phyloP scores from a whole-genome alignment of 2,797 vertebrate species.

The Moxostoma hubbsi region DNA sequence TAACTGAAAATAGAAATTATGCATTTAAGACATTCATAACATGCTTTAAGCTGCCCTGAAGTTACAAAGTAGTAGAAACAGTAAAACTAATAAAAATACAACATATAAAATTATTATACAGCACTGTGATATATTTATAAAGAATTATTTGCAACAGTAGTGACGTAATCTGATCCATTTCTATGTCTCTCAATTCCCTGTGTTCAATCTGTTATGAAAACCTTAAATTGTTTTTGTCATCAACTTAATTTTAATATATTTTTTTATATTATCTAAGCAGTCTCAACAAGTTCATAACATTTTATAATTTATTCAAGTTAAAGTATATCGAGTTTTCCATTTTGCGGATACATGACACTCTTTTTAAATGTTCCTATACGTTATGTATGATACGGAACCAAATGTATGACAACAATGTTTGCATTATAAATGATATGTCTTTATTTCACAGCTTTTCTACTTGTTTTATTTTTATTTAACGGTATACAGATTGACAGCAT shows the following conservation, averaged over 20 bases:
- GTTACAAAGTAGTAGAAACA: neutral
- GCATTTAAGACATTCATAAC: constrained; percentile 1
- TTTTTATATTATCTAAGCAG: constrained; percentile 73
- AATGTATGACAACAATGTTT: neutral
- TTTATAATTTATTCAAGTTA: constrained; percentile 78
- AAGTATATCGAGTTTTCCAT: constrained; percentile 67
- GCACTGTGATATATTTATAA: neutral
- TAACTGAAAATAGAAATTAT: constrained; percentile 25
- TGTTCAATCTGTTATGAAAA: constrained; percentile 22
- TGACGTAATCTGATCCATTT: neutral
- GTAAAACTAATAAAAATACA: neutral
- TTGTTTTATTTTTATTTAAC: constrained; percentile 37
- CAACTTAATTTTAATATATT: constrained; percentile 40
- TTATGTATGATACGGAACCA: constrained; percentile 47
- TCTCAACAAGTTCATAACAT: constrained; percentile 64
- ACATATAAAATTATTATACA: neutral
- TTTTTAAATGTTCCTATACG: constrained; percentile 63
- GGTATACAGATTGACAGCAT: constrained; percentile 32
- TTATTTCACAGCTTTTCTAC: neutral
- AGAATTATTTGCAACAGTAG: neutral
- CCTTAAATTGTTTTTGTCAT: constrained; percentile 46
- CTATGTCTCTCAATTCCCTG: neutral
- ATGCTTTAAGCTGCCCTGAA: neutral
- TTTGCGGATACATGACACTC: constrained; percentile 62
- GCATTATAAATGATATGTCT: neutral